Percentiles rank a stretch among this genome's conserved stretches.
Conservation (phyloP, 2,797 vertebrate genomes). For the Rhyacichthys aspro region DNA sequence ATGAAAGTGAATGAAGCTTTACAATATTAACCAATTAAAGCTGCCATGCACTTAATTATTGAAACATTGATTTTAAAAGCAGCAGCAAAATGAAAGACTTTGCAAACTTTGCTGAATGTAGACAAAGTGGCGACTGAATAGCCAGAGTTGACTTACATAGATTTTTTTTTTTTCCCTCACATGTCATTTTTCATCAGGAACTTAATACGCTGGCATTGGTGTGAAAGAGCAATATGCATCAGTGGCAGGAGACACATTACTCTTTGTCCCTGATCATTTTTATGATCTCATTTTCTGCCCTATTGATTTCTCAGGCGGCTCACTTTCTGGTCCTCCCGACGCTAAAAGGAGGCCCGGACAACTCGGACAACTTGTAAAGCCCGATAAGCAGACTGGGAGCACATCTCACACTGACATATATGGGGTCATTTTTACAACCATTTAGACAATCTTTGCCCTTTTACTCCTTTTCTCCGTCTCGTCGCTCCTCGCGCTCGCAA, state of each 20-base stretch:
- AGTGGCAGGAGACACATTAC: slow-evolving; percentile 58
- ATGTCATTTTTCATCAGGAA: slow-evolving; percentile 53
- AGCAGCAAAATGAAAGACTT: slow-evolving; percentile 31
- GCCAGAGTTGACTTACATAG: slow-evolving; percentile 32
- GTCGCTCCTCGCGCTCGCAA: slow-evolving; percentile 47
- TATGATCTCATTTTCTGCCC: slow-evolving; percentile 73
- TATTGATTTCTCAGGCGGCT: slow-evolving; percentile 66
- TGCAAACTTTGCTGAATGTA: slow-evolving; percentile 1
- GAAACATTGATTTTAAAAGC: slow-evolving; percentile 26
- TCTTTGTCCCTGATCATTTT: slow-evolving; percentile 67
- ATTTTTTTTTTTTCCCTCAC: slow-evolving; percentile 25
- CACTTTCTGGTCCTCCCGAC: slow-evolving; percentile 35
- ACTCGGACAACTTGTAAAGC: slow-evolving; percentile 64
- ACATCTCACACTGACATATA: slow-evolving; percentile 69
- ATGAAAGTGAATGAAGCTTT: slow-evolving; percentile 35
- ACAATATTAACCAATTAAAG: slow-evolving; percentile 48
- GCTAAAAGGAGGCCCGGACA: slow-evolving; percentile 38
- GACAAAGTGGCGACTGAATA: slow-evolving; percentile 18
- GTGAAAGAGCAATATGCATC: slow-evolving; percentile 55
- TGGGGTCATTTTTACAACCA: slow-evolving; percentile 61
- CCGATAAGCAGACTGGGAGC: slow-evolving; percentile 61
- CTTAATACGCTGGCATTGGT: slow-evolving; percentile 47
- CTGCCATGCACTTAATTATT: slow-evolving; percentile 35
- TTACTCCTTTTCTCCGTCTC: slow-evolving; percentile 51
- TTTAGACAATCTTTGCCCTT: slow-evolving; percentile 70